These are phyloP conservation scores for Caerostris extrusa DNA, from an alignment of 1,140 invertebrate species.

Conservation along the genomic window DNA sequence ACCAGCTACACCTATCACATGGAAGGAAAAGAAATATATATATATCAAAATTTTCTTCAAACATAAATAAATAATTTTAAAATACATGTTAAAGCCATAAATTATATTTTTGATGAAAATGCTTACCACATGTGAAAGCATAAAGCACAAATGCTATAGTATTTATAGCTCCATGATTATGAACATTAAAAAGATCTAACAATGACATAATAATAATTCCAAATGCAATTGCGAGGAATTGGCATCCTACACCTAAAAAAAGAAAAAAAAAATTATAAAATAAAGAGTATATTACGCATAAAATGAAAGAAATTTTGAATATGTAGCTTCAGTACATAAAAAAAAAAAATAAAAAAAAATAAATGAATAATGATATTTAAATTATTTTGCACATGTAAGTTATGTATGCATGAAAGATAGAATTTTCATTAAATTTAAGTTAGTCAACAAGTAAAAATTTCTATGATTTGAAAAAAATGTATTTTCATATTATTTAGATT, in stretches of 20 bases:
- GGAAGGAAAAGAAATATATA: background rate
- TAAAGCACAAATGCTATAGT: slow-evolving; percentile 83
- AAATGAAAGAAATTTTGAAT: no score
- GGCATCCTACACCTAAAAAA: slow-evolving; percentile 82
- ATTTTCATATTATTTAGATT: no score
- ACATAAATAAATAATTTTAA: slow-evolving; percentile 21
- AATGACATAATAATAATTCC: slow-evolving; percentile 83
- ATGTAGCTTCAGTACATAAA: no score
- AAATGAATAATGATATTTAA: no score
- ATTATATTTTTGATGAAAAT: background rate
- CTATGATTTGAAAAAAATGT: no score
- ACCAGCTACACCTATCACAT: slow-evolving; percentile 82
- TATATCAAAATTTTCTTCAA: background rate
- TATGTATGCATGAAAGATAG: no score
- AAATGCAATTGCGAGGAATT: slow-evolving; percentile 83
- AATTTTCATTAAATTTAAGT: no score
- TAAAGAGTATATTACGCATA: background rate
- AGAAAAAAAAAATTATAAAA: slow-evolving; percentile 28
- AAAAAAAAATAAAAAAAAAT: no score
- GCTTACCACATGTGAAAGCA: slow-evolving; percentile 83
- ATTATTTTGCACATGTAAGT: no score
- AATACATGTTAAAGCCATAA: background rate
- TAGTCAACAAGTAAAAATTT: no score
- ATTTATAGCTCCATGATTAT: slow-evolving; percentile 83
- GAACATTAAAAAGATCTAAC: slow-evolving; percentile 84